Evolutionary conservation across 2,888 invertebrate genomes (phyloP), one percentile per base, ranked within the genome.

Genomic region (Drepanosiphum platanoidis): DNA sequence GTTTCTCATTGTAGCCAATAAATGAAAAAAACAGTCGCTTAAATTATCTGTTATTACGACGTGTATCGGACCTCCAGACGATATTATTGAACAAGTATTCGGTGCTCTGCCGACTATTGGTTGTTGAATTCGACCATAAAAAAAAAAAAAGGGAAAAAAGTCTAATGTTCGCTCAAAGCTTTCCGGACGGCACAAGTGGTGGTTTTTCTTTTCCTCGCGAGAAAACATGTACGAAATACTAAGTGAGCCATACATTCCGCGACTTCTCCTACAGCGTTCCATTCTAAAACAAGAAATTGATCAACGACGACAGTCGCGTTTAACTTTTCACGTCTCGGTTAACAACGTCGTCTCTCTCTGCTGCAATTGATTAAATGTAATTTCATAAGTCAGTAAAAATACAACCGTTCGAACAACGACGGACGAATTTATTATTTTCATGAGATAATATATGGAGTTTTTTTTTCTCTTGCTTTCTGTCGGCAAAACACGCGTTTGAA

Each of bases 1-100:
- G 27, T 36, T 52, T 32, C 30, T n/a, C 52, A 39, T 52, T 1
- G 52, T 32, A 4, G 72, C n/a, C 39, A 42, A 72, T 42, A 64
- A 81, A 82, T 42, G 64, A 72, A 61, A 72, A 61, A 74, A 46
- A 42, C 39, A n/a, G 64, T 61, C 82, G 34, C 82, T 74, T 82
- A 36, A 42, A 64, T 74, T 64, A 61, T 82, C 34, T 52, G 34
- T 46, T 80, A 46, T 81, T 81, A 70, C 70, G n/a, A 52, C 27
- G 52, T 46, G 18, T 36, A 32, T 42, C n/a, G 52, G 36, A 71
- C 36, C 18, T 27, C 18, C 11, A 30, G 80, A 58, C 34, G n/a
- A 68, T 80, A 68, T 30, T 52, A 46, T 80, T 52, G 64, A 46
- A 58, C 58, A 58, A 81, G 36, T 71, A 71, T 81, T 61, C 7